Conservation (phyloP, 2,113 vertebrate genomes). For the Callipepla californica region DNA sequence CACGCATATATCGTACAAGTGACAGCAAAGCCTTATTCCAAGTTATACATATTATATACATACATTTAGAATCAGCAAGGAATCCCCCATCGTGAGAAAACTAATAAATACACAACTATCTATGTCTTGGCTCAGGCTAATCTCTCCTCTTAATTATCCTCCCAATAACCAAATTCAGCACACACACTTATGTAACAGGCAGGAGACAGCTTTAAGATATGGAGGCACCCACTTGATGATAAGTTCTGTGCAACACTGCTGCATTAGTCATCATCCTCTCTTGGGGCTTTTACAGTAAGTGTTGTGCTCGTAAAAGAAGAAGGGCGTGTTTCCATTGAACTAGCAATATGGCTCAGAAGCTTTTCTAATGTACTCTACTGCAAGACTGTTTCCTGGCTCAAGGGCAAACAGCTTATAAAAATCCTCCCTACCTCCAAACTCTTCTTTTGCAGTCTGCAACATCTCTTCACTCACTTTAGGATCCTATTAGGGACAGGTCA, state of each 20-base stretch:
- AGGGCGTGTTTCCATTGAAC: constrained; percentile 38
- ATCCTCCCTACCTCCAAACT: not conserved
- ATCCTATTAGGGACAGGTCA: constrained; percentile 11
- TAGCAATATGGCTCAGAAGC: not conserved
- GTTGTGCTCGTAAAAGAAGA: not conserved
- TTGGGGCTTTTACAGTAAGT: not conserved
- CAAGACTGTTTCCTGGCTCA: constrained; percentile 28
- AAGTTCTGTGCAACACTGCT: not conserved
- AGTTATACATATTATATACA: accelerated
- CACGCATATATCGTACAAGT: not conserved
- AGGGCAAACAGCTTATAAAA: constrained; percentile 17
- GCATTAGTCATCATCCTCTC: constrained; percentile 8
- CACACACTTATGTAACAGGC: not conserved
- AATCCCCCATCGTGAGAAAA: not conserved
- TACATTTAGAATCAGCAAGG: not conserved
- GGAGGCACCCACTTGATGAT: constrained; percentile 45
- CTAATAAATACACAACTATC: not conserved
- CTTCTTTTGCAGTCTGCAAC: not conserved
- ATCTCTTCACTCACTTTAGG: not conserved
- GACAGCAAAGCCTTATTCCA: not conserved
- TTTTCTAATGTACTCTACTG: not conserved
- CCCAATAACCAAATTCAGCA: not conserved
- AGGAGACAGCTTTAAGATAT: constrained; percentile 18
- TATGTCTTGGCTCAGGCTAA: not conserved
- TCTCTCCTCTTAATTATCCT: not conserved